Evolutionary conservation across 2,113 vertebrate genomes (phyloP), one percentile per base, ranked within the genome.

Genomic region (Aepyceros melampus): DNA sequence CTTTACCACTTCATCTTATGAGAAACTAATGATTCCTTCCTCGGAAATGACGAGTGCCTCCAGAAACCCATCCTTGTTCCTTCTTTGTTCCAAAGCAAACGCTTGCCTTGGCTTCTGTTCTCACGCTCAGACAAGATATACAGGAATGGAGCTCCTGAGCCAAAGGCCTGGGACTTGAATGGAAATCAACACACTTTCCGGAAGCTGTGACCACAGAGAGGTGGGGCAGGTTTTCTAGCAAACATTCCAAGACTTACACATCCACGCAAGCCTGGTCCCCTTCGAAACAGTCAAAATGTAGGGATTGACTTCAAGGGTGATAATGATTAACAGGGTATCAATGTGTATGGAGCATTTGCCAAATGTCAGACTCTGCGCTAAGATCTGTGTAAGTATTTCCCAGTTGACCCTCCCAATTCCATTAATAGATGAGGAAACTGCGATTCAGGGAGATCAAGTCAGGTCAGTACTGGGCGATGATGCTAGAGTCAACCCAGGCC

Each of bases 61-160:
- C 96, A 95, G 79, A 97, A 92, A 56, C 81, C 62, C 87, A 55
- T 82, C 47, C 62, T 36, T 58, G 60, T 92, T n/a, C 64, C 64
- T 84, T 83, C 43, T 88, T 90, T 62, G 74, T 83, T 97, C 96
- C 97, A 98, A 98, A 97, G 92, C 81, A 98, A 98, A 97, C 60
- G 83, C 85, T 96, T 71, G 43, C 33, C 90, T 96, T 94, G 97
- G 95, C 90, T 96, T 84, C 93, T 96, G 89, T 84, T 95, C 91
- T 90, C 45, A 14, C 0, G 3, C 87, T 83, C 71, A 81, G 91
- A 71, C 43, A 10, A 16, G 45, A 76, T 87, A 89, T 16, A 15
- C 21, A 27, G 91, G 91, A 83, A 12, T 14, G 25, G 81, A 53
- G 27, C 60, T 85, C 58, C n/a, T 31, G 94, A 88, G 91, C 47